Percentiles rank a stretch among this genome's conserved stretches.
Conservation (phyloP, 1,140 invertebrate species). For the Drosophila ercepeae region DNA sequence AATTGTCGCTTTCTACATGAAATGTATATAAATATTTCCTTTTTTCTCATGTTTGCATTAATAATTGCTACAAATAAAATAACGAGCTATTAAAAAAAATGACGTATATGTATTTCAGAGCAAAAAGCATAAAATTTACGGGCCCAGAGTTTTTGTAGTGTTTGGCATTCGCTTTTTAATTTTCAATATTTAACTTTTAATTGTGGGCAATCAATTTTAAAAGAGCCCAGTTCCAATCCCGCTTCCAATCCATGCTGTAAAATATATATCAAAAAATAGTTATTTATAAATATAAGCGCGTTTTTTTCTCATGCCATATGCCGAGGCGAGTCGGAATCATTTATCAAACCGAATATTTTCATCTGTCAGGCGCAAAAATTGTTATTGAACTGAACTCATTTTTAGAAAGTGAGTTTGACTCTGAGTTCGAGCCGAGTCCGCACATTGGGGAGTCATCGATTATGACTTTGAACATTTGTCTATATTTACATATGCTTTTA, state of each 20-base stretch:
- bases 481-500: constrained; percentile 12
- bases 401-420: constrained; percentile 70
- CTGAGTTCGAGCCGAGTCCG: constrained; percentile 7
- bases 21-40: constrained; percentile 49
- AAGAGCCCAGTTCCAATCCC: constrained; percentile 21
- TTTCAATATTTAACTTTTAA: constrained; percentile 80
- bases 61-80: constrained; percentile 81
- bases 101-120: constrained; percentile 17
- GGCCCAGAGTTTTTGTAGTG: constrained; percentile 16
- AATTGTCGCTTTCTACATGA: constrained; percentile 46
- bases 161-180: constrained; percentile 69
- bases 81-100: constrained; percentile 66
- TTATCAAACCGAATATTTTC: constrained; percentile 68
- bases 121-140: constrained; percentile 39
- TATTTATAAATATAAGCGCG: constrained; percentile 27
- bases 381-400: constrained; percentile 74
- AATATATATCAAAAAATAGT: constrained; percentile 72
- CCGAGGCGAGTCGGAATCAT: constrained; percentile 47
- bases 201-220: constrained; percentile 76
- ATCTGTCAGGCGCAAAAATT: constrained; percentile 62
- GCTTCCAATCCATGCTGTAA: constrained; percentile 27
- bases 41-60: constrained; percentile 65
- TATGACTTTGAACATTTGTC: constrained; percentile 53
- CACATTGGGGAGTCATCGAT: constrained; percentile 55
- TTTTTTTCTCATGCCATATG: constrained; percentile 42